Evolutionary conservation across 2,888 invertebrate species (phyloP), one percentile per base, ranked within the genome.

Genomic region (Cryptocheilus praepositus): DNA sequence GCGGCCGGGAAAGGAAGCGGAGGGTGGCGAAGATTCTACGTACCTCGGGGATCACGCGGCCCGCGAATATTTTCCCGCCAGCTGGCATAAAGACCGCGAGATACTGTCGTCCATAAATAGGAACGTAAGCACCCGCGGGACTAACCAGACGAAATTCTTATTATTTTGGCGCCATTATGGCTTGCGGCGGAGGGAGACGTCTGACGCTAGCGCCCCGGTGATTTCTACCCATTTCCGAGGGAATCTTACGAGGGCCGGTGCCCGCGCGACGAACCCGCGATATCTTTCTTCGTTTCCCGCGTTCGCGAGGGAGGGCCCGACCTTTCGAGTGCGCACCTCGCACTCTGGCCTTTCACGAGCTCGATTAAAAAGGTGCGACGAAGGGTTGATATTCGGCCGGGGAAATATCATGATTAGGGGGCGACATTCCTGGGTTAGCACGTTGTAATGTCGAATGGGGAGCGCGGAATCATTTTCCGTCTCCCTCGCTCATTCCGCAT

Each of bases 121-220:
- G 64, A 65, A 67, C 76, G 61, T 67, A 70, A 73, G 67, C 69
- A 67, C 73, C 68, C 74, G 66, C 63, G 79, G 74, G 77, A 73
- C 76, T 78, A 71, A 79, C 74, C 79, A 70, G 61, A 67, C 70
- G 67, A 76, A 79, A 82, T 77, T 83, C 79, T 78, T 82, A 84
- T 82, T 83, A 85, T 84, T 83, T 73, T 67, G 64, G 70, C 73
- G 52, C 46, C 71, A 61, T 78, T 78, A 71, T 74, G 59, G 57
- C 16, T 25, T 45, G 46, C 54, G 36, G 45, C 67, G 36, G 36
- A 11, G 36, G 36, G 36, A 36, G 36, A 21, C n/a, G 45, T 46
- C 68, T 67, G 68, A 55, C 72, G 60, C 51, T 54, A 51, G 56
- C 63, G 49, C 68, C 49, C 22, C 55, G 55, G 61, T 70, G 74